Base-by-base conservation (phyloP, 2,888 invertebrate species). In the Sarcophaga rosellei region DNA sequence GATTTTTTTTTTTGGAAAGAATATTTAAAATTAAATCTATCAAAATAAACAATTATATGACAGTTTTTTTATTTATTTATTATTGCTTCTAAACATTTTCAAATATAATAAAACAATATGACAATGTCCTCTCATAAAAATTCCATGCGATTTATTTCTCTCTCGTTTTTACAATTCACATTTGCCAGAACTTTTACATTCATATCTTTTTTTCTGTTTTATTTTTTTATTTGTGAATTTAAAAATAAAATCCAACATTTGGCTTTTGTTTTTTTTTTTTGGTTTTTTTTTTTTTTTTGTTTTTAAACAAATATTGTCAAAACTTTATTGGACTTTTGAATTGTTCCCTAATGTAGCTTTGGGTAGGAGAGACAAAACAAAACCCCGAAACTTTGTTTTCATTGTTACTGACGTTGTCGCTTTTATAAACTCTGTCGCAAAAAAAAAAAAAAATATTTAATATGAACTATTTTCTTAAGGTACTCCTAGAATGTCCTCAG, bases 261-360 rank as follows among this genome's bases (percentile, higher is more conserved):
- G 15, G 47, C 15, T 12, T 17, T 17, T 17, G 53, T 53, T 15
- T 53, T 53, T 15, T 53, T 0, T 15, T 15, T 53, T 15, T 5
- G 2, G 0, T 15, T 53, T 15, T 47, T 6, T 20, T 20, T 23
- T n/a, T 44, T 23, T n/a, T n/a, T 23, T 68, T 63, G 44, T 77
- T 74, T 76, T 57, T 35, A 17, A 72, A 59, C 70, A 70, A 81
- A 84, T 74, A 66, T 78, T 86, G 81, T 78, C 74, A 78, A 84
- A 84, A 84, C 53, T 86, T 74, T 84, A 81, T 84, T 84, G 81
- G 66, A 53, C 79, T 84, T 86, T 78, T 81, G 81, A 69, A 84
- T 84, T 83, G 81, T 81, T 81, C 70, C 77, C 83, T 84, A 84
- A 83, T 77, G 74, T 70, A 62, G 63, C 68, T 35, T 84, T 79